Conservation (phyloP, 2,113 vertebrate genomes). For the Lepisosteus osseus region DNA sequence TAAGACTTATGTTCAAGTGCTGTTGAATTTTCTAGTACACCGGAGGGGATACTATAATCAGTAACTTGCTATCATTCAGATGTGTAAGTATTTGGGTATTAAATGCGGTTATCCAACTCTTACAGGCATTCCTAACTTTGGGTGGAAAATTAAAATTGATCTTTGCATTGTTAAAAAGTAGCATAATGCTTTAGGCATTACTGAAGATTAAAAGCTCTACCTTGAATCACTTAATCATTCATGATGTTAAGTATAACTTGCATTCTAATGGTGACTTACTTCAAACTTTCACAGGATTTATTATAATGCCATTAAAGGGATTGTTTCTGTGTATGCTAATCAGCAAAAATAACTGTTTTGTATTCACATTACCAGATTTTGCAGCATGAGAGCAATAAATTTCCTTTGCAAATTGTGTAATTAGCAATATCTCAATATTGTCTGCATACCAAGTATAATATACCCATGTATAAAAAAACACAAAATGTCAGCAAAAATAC, state of each 20-base stretch:
- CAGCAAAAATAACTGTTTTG: constrained; percentile 15
- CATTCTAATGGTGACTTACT: constrained; percentile 15
- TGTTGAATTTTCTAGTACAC: too few species aligned
- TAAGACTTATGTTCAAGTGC: too few species aligned
- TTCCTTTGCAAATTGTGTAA: constrained; percentile 1
- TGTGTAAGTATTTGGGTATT: too few species aligned
- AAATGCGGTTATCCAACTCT: too few species aligned
- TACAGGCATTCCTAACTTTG: too few species aligned
- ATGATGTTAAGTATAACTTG: background rate
- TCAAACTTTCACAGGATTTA: constrained; percentile 6
- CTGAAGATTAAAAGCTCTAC: background rate
- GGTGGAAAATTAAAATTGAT: too few species aligned
- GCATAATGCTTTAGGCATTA: constrained; percentile 17
- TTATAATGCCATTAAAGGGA: constrained; percentile 17
- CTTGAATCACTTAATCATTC: constrained; percentile 6
- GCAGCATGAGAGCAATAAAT: constrained; percentile 25
- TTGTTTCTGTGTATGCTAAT: constrained; percentile 10
- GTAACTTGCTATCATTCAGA: too few species aligned
- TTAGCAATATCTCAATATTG: constrained; percentile 8
- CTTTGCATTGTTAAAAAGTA: background rate
- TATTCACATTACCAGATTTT: constrained; percentile 25
- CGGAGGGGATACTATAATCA: too few species aligned
- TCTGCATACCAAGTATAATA: background rate
- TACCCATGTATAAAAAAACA: background rate
- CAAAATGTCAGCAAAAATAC: background rate